Conservation (phyloP, 2,113 vertebrate genomes). For the Natator depressus region DNA sequence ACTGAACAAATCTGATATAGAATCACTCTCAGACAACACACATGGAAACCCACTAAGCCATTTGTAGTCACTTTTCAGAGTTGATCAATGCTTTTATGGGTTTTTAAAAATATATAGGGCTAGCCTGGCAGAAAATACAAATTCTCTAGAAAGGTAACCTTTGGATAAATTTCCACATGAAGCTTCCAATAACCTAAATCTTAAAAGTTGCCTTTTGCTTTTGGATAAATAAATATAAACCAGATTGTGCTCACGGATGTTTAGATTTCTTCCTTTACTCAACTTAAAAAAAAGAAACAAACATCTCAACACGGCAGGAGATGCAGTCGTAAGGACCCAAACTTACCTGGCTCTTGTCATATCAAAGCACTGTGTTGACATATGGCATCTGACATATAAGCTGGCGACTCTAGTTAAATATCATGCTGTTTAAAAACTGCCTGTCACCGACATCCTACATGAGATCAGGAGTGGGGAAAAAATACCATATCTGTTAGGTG, state of each 20-base stretch:
- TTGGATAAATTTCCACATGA: background rate
- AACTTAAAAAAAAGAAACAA: background rate
- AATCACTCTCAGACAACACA: background rate
- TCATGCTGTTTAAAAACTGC: background rate
- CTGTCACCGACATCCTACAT: background rate
- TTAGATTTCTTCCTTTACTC: background rate
- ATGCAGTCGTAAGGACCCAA: background rate
- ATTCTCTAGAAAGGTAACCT: background rate
- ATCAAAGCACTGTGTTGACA: fast-evolving
- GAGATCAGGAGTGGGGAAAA: background rate
- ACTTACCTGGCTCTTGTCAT: background rate
- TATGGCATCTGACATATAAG: background rate
- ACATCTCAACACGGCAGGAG: background rate
- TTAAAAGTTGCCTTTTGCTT: background rate
- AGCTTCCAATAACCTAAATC: background rate
- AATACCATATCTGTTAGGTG: background rate
- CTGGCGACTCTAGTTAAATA: background rate
- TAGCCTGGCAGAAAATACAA: background rate
- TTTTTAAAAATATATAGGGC: background rate
- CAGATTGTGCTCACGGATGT: background rate
- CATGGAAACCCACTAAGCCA: background rate
- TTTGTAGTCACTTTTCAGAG: background rate
- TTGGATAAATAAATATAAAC: background rate
- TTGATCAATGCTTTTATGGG: too few relatives aligned
- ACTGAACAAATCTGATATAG: background rate